phyloP scores from a whole-genome alignment of 2,797 vertebrate species.

The Enteromius afrohamiltoni region DNA sequence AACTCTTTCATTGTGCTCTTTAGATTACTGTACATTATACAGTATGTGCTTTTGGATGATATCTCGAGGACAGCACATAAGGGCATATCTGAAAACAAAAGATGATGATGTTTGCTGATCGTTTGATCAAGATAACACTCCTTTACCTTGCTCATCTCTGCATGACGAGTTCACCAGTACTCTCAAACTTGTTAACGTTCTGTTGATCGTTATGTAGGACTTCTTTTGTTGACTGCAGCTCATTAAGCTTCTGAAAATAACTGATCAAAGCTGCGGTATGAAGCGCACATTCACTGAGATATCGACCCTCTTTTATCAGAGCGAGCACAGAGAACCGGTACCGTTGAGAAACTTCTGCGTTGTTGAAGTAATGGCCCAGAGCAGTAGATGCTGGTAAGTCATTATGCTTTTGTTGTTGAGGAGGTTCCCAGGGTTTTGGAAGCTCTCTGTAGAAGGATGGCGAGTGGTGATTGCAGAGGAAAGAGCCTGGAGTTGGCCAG shows the following conservation, averaged over 20 bases:
- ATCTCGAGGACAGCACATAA: not conserved
- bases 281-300: constrained; percentile 6
- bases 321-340: not conserved
- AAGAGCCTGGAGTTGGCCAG: constrained; percentile 31
- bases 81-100: not conserved
- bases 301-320: constrained; percentile 18
- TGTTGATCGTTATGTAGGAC: not conserved
- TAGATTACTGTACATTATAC: not conserved
- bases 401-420: constrained; percentile 35
- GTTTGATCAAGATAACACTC: constrained; percentile 1
- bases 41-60: not conserved
- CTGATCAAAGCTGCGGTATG: constrained; percentile 20
- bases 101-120: constrained; percentile 2
- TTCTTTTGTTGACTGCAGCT: constrained; percentile 29
- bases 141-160: constrained; percentile 4
- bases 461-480: constrained; percentile 28
- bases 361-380: constrained; percentile 11
- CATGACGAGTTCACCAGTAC: not conserved
- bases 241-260: constrained; percentile 16
- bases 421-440: constrained; percentile 29
- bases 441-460: not conserved
- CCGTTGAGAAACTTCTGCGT: not conserved
- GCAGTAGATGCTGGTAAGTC: not conserved
- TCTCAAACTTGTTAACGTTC: not conserved
- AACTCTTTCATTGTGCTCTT: constrained; percentile 5